Evolutionary conservation across 2,797 vertebrate species (phyloP).

Genomic region (Enteromius thamalakanensis): DNA sequence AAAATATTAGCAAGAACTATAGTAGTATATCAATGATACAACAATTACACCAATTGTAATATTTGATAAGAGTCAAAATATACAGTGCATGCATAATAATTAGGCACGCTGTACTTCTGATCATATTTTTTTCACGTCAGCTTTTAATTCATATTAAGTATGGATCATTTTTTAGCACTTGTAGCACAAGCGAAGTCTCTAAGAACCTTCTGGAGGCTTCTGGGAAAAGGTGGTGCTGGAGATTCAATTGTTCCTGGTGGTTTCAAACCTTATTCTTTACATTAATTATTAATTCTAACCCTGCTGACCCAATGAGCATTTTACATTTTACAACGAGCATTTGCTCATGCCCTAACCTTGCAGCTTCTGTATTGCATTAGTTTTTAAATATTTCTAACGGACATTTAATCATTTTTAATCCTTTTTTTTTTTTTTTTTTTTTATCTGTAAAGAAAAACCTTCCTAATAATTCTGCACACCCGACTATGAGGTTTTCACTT

Average conservation of each 20-base stretch:
- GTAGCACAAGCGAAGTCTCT: not conserved
- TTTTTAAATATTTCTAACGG: not conserved
- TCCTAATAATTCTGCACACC: not conserved
- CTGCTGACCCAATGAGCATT: not conserved
- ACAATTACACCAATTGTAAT: not conserved
- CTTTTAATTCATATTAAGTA: not conserved
- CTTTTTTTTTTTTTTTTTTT: not conserved
- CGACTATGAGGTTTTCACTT: not conserved
- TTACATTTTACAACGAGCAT: too few species aligned
- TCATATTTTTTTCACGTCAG: not conserved
- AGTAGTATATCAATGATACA: too few species aligned
- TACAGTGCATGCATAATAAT: not conserved
- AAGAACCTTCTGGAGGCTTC: not conserved
- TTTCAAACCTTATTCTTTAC: not conserved
- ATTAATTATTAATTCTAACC: not conserved
- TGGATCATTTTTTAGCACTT: not conserved
- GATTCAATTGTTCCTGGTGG: not conserved
- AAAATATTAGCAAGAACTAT: not conserved
- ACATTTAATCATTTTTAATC: not conserved
- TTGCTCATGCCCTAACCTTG: not conserved
- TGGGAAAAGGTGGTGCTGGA: not conserved
- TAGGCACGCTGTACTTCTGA: not conserved
- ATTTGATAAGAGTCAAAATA: not conserved
- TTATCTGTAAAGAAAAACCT: not conserved
- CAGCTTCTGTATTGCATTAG: not conserved